These are phyloP conservation scores for Meiosimyza platycephala DNA, from an alignment of 2,888 invertebrate genomes.

Conservation along the genomic window DNA sequence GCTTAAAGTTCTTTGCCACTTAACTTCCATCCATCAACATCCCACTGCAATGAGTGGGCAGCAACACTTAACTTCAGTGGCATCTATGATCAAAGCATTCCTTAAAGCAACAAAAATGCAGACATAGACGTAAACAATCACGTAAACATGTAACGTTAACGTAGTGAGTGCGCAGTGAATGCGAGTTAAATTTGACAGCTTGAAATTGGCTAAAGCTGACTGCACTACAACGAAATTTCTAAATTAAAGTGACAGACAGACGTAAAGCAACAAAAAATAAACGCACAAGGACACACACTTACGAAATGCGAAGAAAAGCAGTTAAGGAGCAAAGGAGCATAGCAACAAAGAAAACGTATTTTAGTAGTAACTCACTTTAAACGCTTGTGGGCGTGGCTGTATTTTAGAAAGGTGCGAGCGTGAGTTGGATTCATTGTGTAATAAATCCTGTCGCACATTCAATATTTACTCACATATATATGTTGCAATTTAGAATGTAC, in stretches of 20 bases:
- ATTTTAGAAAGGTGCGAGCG: not conserved
- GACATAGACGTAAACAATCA: not conserved
- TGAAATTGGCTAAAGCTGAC: conserved; percentile 27
- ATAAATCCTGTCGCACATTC: conserved; percentile 24
- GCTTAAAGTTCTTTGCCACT: no score
- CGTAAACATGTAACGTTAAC: not conserved
- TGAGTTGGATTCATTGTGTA: conserved; percentile 2
- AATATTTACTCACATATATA: no score
- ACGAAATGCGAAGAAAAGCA: not conserved
- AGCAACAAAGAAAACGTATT: not conserved
- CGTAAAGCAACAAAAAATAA: not conserved
- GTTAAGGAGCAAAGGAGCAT: not conserved
- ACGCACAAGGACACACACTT: not conserved
- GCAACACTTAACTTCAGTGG: no score
- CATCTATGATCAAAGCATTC: not conserved
- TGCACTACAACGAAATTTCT: conserved; percentile 25
- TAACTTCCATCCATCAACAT: no score
- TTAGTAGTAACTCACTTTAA: conserved; percentile 3
- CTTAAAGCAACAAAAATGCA: conserved; percentile 4
- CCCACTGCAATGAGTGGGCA: no score
- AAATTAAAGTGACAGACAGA: conserved; percentile 12
- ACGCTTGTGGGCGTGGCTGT: not conserved
- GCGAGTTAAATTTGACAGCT: conserved; percentile 6
- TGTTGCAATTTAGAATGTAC: no score
- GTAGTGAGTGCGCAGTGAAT: not conserved